Evolutionary conservation across 2,113 vertebrate species (phyloP), one percentile per base, ranked within the genome.

Genomic region (Phrynocephalus versicolor): DNA sequence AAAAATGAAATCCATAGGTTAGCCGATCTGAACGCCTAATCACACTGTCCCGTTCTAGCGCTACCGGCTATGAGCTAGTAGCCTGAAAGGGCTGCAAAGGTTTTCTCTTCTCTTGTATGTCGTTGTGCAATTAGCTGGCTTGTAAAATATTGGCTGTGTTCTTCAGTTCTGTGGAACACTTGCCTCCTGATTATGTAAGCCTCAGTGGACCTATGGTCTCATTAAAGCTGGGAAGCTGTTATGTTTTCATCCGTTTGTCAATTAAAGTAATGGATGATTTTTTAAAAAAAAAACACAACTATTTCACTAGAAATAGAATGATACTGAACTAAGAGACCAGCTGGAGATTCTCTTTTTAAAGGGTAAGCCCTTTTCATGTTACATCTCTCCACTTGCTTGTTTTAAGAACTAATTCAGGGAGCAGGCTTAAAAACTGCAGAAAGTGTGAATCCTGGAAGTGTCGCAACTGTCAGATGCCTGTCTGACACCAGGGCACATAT

Each of bases 171-270:
- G 30, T 58, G 60, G 72, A 82, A 67, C 33, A 19, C 15, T 16
- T 65, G 55, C 6, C 0, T 30, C 78, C 65, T 51, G 75, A 64
- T 71, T 25, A 0, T 75, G 60, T 45, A 58, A 51, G 9, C 0
- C 0, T 13, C 57, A 58, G 30, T 39, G 65, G 57, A n/a, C n/a
- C 25, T 7, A 13, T 73, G 37, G 1, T 67, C 18, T 27, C 45
- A 5, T 76, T 15, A 15, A 9, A 55, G 55, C 13, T 39, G 39
- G 45, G 30, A 27, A 70, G 55, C 35, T 27, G 41, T 27, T n/a
- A 10, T 39, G 72, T 21, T 3, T 27, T 79, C 21, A 72, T 2
- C 0, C 37, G 0, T 1, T 5, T 0, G 35, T 39, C 39, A 2
- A 12, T n/a, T 75, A 58, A 51, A 71, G 58, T 78, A 62, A 72